phyloP scores from a whole-genome alignment of 2,113 vertebrate species.

The Urocynchramus pylzowi region DNA sequence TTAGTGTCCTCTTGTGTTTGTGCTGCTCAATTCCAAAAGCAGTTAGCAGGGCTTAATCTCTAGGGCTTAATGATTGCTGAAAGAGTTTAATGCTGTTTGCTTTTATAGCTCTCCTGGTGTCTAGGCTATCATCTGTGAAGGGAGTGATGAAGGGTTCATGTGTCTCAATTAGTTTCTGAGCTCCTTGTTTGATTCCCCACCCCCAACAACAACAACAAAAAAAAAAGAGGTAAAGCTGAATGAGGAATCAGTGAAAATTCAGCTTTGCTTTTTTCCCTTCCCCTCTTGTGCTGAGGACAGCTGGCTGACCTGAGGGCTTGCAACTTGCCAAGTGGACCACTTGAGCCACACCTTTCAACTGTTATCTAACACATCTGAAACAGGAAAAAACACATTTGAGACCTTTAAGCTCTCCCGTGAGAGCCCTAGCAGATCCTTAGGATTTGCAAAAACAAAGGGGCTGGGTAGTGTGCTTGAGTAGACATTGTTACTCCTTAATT shows the following conservation, averaged over 20 bases:
- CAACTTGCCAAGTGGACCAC: neutral
- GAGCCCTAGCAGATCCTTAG: neutral
- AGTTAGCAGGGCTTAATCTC: neutral
- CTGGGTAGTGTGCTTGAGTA: neutral
- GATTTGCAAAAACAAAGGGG: neutral
- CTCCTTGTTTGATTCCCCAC: neutral
- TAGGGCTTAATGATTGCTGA: neutral
- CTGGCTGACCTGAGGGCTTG: neutral
- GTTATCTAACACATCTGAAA: slow-evolving; percentile 32
- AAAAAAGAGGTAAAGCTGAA: neutral
- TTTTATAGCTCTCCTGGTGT: neutral
- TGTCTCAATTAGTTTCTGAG: neutral
- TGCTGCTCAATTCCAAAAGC: neutral
- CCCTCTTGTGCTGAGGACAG: neutral
- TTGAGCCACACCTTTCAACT: slow-evolving; percentile 25
- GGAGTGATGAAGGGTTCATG: neutral
- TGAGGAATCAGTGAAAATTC: neutral
- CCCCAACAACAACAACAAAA: neutral
- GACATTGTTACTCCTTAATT: neutral
- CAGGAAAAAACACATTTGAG: slow-evolving; percentile 53
- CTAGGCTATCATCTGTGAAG: neutral
- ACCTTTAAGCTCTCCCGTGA: neutral
- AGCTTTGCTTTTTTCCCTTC: neutral
- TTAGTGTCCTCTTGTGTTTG: neutral
- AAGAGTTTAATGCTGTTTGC: neutral